A percentile compares a stretch with the other conserved stretches of the same genome.
Evolutionary conservation across 2,113 vertebrate species (phyloP).

Genomic region (Aplodontia rufa): DNA sequence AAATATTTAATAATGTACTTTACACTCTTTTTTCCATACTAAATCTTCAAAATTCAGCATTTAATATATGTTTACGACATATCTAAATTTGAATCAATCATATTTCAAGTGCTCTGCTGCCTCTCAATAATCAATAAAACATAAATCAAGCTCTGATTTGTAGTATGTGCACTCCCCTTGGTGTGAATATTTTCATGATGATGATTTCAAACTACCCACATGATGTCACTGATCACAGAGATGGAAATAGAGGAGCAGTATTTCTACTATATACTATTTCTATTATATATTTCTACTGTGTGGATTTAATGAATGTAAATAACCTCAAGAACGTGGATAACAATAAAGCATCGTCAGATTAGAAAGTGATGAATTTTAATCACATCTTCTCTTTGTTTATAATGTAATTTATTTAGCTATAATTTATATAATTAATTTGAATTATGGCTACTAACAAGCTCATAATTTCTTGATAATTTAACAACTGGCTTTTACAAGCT

Average conservation of each 20-base stretch:
- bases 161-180: neutral
- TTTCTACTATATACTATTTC: neutral
- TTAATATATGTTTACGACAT: neutral
- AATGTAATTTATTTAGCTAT: neutral
- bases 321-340: neutral
- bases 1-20: neutral
- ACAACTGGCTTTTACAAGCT: no score
- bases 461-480: neutral
- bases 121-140: neutral
- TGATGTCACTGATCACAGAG: neutral
- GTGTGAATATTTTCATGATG: neutral
- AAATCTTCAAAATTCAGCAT: neutral
- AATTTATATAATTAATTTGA: neutral
- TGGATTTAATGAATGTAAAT: neutral
- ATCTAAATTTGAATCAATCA: neutral
- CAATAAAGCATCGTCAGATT: neutral
- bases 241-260: neutral
- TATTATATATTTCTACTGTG: no score
- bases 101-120: neutral
- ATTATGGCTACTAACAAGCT: neutral
- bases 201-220: neutral
- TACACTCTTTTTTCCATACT: neutral
- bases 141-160: neutral
- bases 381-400: neutral
- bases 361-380: neutral